These are phyloP conservation scores for Crematogaster levior DNA, from an alignment of 2,888 invertebrate species.

Conservation along the genomic window DNA sequence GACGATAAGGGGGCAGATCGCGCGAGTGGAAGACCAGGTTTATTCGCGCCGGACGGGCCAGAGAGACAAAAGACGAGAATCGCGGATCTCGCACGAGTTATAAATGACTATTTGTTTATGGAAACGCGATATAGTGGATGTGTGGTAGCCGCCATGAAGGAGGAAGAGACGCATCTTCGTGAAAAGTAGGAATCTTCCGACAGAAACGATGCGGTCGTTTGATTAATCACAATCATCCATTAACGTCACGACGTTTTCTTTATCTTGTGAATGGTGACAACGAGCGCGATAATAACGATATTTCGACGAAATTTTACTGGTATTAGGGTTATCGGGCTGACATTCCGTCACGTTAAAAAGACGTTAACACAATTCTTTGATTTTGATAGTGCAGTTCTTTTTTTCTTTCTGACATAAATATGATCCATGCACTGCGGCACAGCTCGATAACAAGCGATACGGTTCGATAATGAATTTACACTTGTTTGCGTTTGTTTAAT, in stretches of 20 bases:
- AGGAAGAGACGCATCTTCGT: slow-evolving; percentile 34
- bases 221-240: slow-evolving; percentile 11
- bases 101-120: slow-evolving; percentile 59
- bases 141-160: too few species aligned
- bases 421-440: neutral
- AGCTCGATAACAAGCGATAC: slow-evolving; percentile 5
- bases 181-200: slow-evolving; percentile 50
- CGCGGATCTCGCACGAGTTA: slow-evolving; percentile 46
- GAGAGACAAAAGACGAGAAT: slow-evolving; percentile 64
- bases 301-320: slow-evolving; percentile 11
- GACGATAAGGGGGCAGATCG: slow-evolving; percentile 23
- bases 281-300: slow-evolving; percentile 30
- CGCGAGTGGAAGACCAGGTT: slow-evolving; percentile 47
- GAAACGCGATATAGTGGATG: slow-evolving; percentile 61
- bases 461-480: neutral
- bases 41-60: slow-evolving; percentile 60
- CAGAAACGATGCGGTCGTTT: neutral
- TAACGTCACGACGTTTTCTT: slow-evolving; percentile 7
- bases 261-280: neutral
- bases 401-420: neutral
- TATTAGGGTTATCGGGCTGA: slow-evolving; percentile 27
- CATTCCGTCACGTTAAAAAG: neutral
- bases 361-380: slow-evolving; percentile 33
- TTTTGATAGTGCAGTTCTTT: neutral
- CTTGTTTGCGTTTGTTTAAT: slow-evolving; percentile 6